These are phyloP conservation scores for Geophilus truncorum DNA, from an alignment of 2,888 invertebrate genomes.

Conservation along the genomic window DNA sequence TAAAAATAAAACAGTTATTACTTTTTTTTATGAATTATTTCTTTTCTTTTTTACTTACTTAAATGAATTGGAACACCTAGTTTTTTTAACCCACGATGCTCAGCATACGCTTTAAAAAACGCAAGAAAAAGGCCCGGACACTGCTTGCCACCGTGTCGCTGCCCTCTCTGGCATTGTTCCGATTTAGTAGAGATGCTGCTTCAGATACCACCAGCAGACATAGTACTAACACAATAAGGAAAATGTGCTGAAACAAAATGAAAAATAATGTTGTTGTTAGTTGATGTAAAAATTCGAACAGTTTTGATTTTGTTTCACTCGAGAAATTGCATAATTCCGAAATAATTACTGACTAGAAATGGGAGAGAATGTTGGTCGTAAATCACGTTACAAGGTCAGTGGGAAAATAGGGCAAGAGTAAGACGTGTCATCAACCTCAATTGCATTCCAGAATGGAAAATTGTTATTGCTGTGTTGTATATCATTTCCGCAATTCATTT, in stretches of 20 bases:
- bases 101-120: neutral
- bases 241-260: neutral
- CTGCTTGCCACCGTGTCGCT: neutral
- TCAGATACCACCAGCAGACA: neutral
- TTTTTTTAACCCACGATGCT: slow-evolving; percentile 1
- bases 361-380: neutral
- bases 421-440: neutral
- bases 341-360: neutral
- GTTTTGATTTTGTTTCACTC: neutral
- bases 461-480: too few relatives aligned
- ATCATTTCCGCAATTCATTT: too few relatives aligned
- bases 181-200: neutral
- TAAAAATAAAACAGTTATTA: neutral
- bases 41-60: neutral
- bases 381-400: slow-evolving; percentile 5
- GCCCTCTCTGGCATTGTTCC: neutral
- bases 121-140: neutral
- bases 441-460: neutral
- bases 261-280: too few relatives aligned
- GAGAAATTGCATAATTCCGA: neutral
- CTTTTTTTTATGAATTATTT: neutral
- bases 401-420: slow-evolving; percentile 2
- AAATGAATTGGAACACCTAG: neutral
- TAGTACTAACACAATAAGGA: neutral
- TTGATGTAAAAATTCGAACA: neutral